A percentile compares a stretch with the other conserved stretches of the same genome.
Evolutionary conservation across 2,888 invertebrate species (phyloP).

Genomic region (Chloroclysta siterata): DNA sequence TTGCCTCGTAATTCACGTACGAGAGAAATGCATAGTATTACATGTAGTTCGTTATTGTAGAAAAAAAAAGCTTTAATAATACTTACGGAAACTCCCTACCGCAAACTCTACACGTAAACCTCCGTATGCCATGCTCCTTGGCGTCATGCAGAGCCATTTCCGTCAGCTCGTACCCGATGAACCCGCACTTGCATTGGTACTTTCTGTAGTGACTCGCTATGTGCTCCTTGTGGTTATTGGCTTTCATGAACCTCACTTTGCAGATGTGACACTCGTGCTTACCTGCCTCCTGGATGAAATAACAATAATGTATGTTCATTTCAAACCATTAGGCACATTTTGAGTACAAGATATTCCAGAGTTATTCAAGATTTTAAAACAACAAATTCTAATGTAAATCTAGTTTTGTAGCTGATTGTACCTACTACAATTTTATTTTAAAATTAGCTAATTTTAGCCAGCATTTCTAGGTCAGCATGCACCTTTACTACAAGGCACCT

Average conservation of each 20-base stretch:
- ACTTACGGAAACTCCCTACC: conserved; percentile 25
- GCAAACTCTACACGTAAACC: conserved; percentile 25
- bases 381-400: no score
- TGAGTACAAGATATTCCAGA: no score
- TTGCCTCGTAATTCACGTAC: no score
- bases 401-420: no score
- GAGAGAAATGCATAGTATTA: no score
- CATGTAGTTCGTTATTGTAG: no score
- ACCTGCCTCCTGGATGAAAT: conserved; percentile 19
- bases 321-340: no score
- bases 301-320: background rate
- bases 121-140: conserved; percentile 19
- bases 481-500: no score
- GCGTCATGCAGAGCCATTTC: conserved; percentile 33
- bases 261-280: conserved; percentile 25
- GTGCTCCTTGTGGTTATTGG: conserved; percentile 21
- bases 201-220: conserved; percentile 21
- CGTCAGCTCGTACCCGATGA: conserved; percentile 9
- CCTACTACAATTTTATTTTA: no score
- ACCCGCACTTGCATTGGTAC: conserved; percentile 22
- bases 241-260: conserved; percentile 21
- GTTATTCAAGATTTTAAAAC: no score
- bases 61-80: background rate
- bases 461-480: no score
- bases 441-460: no score